These are phyloP conservation scores for Pyralis farinalis DNA, from an alignment of 2,888 invertebrate species.

Conservation along the genomic window DNA sequence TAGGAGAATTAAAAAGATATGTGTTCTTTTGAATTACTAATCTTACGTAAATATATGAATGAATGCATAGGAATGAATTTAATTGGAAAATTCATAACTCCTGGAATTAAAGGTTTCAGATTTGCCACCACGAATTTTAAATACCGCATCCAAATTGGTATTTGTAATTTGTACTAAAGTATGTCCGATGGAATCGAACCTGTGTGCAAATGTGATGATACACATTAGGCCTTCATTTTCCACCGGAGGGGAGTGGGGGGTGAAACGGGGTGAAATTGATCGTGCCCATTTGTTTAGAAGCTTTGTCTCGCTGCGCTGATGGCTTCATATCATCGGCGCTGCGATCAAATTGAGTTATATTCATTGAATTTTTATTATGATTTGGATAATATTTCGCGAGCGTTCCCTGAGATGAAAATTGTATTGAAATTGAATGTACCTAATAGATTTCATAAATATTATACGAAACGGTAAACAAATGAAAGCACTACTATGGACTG, in stretches of 20 bases:
- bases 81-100: too few species aligned
- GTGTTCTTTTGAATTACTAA: too few species aligned
- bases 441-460: too few species aligned
- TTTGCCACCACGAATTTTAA: too few species aligned
- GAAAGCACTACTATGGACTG: too few species aligned
- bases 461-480: too few species aligned
- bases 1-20: too few species aligned
- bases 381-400: background rate
- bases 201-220: constrained; percentile 74
- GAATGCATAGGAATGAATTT: too few species aligned
- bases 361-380: constrained; percentile 4
- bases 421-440: background rate
- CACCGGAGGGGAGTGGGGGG: constrained; percentile 41
- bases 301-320: constrained; percentile 26
- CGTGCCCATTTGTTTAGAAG: constrained; percentile 53
- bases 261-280: constrained; percentile 56
- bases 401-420: background rate
- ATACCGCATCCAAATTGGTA: constrained; percentile 12
- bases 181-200: constrained; percentile 46
- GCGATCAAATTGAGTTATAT: constrained; percentile 2
- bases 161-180: constrained; percentile 16
- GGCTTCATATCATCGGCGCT: background rate
- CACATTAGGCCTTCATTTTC: constrained; percentile 68
- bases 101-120: too few species aligned
- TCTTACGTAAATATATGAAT: too few species aligned